Base-by-base conservation (phyloP, 2,888 invertebrate genomes). In the Leucoptera coffeella region DNA sequence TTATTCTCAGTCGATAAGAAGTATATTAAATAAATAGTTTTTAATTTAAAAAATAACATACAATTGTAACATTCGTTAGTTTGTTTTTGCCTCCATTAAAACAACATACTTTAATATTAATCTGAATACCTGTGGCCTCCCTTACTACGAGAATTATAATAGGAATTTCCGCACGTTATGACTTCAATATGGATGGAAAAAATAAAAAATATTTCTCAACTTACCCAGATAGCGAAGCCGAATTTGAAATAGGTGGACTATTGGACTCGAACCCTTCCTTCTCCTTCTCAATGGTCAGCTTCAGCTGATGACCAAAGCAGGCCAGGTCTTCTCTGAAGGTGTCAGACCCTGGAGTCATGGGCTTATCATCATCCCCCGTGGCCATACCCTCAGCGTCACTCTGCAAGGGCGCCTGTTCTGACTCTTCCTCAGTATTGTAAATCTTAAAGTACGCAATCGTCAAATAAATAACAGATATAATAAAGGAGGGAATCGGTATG, bases 381-480 rank as follows among this genome's bases (percentile, higher is more conserved):
- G 81, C 78, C 71, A 82, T 84, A 13, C 77, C 85, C 41, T 85
- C 85, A 24, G 83, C 84, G 45, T 83, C 85, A 49, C 77, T 81
- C 58, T 83, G 82, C 43, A 81, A 55, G n/a, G 81, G 84, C 35
- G 75, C 82, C 39, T 77, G 74, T 37, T 78, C 78, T 28, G 74
- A 78, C 48, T 80, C 82, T 45, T 87, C 85, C 41, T 88, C 89
- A 43, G 87, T 87, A 62, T 87, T 88, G 69, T 91, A 91, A 50
- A 91, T 90, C 74, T 86, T 87, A 73, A 91, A 90, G 64, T 91
- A 92, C 43, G 91, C 91, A 69, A 90, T 80, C 39, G 89, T 87
- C 62, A 92, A 76, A 61, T 91, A 92, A 57, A 91, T 86, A 48
- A 91, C 85, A 45, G 92, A 91, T 53, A 90, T 81, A 48, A 91